Conservation (phyloP, 2,797 vertebrate genomes). For the Coregonus sp. region DNA sequence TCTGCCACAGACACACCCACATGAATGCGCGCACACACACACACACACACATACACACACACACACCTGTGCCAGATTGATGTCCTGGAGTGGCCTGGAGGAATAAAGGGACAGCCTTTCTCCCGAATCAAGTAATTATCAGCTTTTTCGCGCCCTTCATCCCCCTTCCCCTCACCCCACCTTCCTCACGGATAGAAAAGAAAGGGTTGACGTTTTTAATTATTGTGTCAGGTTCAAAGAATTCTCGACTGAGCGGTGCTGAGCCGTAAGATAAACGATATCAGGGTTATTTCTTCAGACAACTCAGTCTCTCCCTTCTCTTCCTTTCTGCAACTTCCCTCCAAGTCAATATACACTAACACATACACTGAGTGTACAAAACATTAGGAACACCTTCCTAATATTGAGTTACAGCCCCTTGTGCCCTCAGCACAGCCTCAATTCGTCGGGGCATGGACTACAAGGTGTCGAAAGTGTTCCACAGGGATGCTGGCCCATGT, state of each 20-base stretch:
- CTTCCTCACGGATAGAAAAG: constrained; percentile 45
- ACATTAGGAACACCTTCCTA: too few species aligned
- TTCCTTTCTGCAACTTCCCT: constrained; percentile 54
- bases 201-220: constrained; percentile 67
- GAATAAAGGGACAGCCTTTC: constrained; percentile 59
- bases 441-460: too few species aligned
- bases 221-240: constrained; percentile 79
- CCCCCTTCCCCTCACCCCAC: constrained; percentile 18
- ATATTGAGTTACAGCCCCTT: too few species aligned
- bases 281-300: constrained; percentile 65
- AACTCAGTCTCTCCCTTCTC: constrained; percentile 43
- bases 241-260: constrained; percentile 56
- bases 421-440: too few species aligned
- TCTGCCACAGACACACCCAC: neutral
- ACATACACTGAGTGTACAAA: too few species aligned
- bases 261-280: constrained; percentile 76
- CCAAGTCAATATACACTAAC: constrained; percentile 51
- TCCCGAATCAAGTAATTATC: constrained; percentile 73
- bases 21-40: neutral
- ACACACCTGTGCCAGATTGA: constrained; percentile 48
- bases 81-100: constrained; percentile 57
- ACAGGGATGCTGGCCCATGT: too few species aligned
- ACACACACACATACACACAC: constrained; percentile 41
- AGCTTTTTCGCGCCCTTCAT: constrained; percentile 50
- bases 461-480: too few species aligned